A percentile compares a stretch with the other conserved stretches of the same genome.
Conservation (phyloP, 2,888 invertebrate genomes). For the Cerastoderma edule region DNA sequence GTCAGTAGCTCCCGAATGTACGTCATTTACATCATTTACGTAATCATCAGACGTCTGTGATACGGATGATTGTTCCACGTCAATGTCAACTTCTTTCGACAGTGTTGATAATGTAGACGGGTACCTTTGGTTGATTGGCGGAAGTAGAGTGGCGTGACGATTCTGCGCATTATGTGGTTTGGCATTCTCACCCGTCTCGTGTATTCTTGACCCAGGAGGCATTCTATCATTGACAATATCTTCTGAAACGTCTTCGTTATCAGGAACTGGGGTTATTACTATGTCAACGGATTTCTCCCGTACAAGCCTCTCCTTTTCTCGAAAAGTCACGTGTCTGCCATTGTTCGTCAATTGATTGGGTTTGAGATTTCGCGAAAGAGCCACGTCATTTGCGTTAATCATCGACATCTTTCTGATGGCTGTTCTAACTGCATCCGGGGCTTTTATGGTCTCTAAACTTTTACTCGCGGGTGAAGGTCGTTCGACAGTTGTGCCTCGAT, state of each 20-base stretch:
- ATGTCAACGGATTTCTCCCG: not conserved
- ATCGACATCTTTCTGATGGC: constrained; percentile 21
- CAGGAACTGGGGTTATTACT: constrained; percentile 5
- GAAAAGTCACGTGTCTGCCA: constrained; percentile 9
- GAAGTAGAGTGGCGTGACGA: too few relatives aligned
- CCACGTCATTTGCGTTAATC: not conserved
- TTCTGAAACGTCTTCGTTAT: not conserved
- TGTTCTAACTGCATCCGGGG: constrained; percentile 7
- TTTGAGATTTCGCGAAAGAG: not conserved
- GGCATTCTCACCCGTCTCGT: too few relatives aligned
- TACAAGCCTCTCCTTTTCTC: not conserved
- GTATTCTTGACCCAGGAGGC: too few relatives aligned
- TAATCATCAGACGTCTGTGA: too few relatives aligned
- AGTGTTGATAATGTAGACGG: too few relatives aligned
- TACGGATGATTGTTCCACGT: too few relatives aligned
- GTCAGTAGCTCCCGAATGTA: not conserved
- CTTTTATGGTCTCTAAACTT: not conserved
- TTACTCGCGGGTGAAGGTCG: not conserved
- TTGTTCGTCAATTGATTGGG: not conserved
- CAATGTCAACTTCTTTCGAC: too few relatives aligned
- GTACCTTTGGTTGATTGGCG: too few relatives aligned
- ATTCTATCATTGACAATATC: too few relatives aligned
- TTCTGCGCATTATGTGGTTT: too few relatives aligned
- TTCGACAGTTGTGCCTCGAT: not conserved
- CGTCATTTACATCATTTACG: not conserved